Percentiles rank a stretch among this genome's conserved stretches.
Evolutionary conservation across 2,888 invertebrate species (phyloP).

Genomic region (Dynastes tityus): DNA sequence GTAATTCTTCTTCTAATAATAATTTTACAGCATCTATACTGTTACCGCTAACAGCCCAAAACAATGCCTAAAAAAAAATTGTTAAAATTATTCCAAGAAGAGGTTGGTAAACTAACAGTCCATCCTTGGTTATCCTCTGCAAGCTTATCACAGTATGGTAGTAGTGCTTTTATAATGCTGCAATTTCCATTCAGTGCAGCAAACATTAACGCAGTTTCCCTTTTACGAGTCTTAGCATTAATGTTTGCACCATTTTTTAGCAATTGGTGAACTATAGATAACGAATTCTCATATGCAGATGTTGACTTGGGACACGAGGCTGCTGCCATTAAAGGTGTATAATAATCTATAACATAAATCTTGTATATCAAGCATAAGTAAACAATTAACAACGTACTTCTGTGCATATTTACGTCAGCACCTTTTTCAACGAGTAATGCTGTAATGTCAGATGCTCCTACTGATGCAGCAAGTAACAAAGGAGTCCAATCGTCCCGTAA

Average conservation of each 20-base stretch:
- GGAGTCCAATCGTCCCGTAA: slow-evolving; percentile 77
- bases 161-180: slow-evolving; percentile 72
- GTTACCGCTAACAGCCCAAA: slow-evolving; percentile 77
- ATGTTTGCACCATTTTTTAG: slow-evolving; percentile 73
- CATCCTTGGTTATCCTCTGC: slow-evolving; percentile 76
- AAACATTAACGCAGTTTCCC: slow-evolving; percentile 78
- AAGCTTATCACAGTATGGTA: slow-evolving; percentile 74
- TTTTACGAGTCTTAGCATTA: slow-evolving; percentile 74
- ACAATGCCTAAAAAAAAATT: slow-evolving; percentile 73
- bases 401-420: slow-evolving; percentile 74
- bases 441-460: slow-evolving; percentile 73
- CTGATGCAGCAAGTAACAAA: slow-evolving; percentile 76
- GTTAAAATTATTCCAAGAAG: neutral
- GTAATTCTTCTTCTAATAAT: slow-evolving; percentile 73
- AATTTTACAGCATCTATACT: slow-evolving; percentile 73
- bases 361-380: slow-evolving; percentile 30
- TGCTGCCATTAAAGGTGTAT: slow-evolving; percentile 77
- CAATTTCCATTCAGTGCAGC: slow-evolving; percentile 74
- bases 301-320: slow-evolving; percentile 75
- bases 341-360: slow-evolving; percentile 72
- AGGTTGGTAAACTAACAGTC: slow-evolving; percentile 72
- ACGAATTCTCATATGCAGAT: slow-evolving; percentile 70
- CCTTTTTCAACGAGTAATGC: slow-evolving; percentile 73
- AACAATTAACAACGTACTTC: slow-evolving; percentile 56
- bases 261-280: slow-evolving; percentile 67